Conservation (phyloP, 1,140 invertebrate species). For the Vanessa atalanta region DNA sequence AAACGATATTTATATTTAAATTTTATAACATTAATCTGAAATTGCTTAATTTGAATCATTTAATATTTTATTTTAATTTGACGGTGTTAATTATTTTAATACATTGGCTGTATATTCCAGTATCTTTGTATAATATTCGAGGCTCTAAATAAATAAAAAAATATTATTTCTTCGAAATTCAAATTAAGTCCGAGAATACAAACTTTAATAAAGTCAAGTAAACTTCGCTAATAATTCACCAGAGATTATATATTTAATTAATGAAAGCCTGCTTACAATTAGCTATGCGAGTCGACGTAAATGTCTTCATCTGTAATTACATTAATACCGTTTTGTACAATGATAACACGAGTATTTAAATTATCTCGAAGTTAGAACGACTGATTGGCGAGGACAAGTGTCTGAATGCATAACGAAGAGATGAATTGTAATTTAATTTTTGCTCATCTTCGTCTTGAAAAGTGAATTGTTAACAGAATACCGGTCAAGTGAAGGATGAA, state of each 20-base stretch:
- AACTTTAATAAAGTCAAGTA: neutral
- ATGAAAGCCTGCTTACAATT: conserved; percentile 22
- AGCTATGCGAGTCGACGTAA: conserved; percentile 28
- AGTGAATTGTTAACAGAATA: conserved; percentile 4
- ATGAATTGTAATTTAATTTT: conserved; percentile 20
- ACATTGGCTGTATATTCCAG: too few relatives aligned
- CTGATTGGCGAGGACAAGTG: conserved; percentile 29
- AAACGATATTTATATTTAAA: too few relatives aligned
- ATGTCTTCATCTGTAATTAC: conserved; percentile 34
- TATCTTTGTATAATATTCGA: too few relatives aligned
- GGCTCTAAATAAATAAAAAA: neutral
- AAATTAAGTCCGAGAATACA: neutral
- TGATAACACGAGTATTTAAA: conserved; percentile 36
- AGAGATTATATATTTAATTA: conserved; percentile 19
- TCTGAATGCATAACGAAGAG: conserved; percentile 33
- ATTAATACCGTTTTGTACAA: conserved; percentile 32
- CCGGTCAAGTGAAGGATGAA: neutral
- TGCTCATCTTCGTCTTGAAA: conserved; percentile 1
- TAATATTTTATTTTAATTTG: too few relatives aligned
- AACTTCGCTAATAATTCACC: conserved; percentile 3
- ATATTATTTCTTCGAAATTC: neutral
- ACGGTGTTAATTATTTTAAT: too few relatives aligned
- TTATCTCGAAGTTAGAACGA: conserved; percentile 35
- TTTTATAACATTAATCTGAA: too few relatives aligned
- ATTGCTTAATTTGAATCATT: too few relatives aligned